Evolutionary conservation across 2,888 invertebrate species (phyloP), one percentile per base, ranked within the genome.

Genomic region (Acanthosepion pharaonis): DNA sequence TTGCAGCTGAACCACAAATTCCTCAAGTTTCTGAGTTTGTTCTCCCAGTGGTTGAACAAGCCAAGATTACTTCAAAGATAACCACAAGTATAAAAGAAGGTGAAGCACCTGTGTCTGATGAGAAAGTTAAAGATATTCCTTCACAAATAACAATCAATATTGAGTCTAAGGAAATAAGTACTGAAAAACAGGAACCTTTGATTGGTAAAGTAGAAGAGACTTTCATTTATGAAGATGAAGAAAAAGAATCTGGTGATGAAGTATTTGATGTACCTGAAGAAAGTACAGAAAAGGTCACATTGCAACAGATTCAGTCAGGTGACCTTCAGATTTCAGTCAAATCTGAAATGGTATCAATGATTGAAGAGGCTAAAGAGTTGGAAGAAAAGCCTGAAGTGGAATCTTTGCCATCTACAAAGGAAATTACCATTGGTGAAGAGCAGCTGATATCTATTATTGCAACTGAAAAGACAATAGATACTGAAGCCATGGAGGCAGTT

Each of bases 401-500:
- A 55, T 55, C 6, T 1, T 28, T 51, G 5, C n/a, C 11, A 28
- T 6, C 15, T 3, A 8, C 25, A 51, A 92, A 49, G 49, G 51
- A 48, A 93, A 18, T 8, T 51, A 5, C 33, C 5, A 93, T 33
- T 18, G 1, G n/a, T 51, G 94, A 95, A 49, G 59, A 64, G 42
- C 42, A 42, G 42, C 42, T 42, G 42, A 3, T 42, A 42, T 42
- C 42, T 42, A 42, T 42, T 42, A 2, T 42, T 42, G 42, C 42
- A 42, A 42, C 3, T 42, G 42, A 42, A 42, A 42, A 42, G 42
- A 42, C 42, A 42, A 42, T 42, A 42, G 42, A 42, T 3, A 91
- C 48, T 23, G 23, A 91, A 92, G 51, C 94, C 18, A 94, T 93
- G 18, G 78, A 48, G 25, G 92, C 94, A 59, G 94, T 94, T n/a